These are phyloP conservation scores for Autographa pulchrina DNA, from an alignment of 2,888 invertebrate species.

Conservation along the genomic window DNA sequence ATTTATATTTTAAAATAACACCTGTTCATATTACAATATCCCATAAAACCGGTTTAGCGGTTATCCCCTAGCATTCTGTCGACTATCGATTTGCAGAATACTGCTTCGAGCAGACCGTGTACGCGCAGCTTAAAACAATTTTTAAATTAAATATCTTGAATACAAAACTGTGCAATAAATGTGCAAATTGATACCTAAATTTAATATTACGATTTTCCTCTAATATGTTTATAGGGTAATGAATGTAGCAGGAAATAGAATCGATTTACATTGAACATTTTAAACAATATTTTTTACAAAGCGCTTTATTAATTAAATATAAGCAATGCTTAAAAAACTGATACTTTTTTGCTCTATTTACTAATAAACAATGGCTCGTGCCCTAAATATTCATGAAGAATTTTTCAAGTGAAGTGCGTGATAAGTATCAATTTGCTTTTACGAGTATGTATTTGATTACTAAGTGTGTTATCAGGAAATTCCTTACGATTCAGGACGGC, in stretches of 20 bases:
- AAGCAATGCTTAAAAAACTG: neutral
- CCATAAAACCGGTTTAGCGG: too few relatives aligned
- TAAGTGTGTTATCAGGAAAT: neutral
- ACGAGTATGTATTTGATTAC: constrained; percentile 4
- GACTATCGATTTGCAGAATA: too few relatives aligned
- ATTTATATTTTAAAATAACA: too few relatives aligned
- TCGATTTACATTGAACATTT: constrained; percentile 54
- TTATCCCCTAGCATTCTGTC: too few relatives aligned
- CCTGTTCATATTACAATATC: too few relatives aligned
- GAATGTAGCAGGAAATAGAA: neutral
- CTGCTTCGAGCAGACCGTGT: too few relatives aligned
- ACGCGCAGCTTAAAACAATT: constrained; percentile 35
- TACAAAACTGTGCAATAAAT: neutral
- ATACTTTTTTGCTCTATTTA: neutral
- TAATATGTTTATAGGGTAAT: too few relatives aligned
- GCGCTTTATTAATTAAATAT: neutral
- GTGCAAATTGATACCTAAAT: too few relatives aligned
- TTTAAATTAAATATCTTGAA: constrained; percentile 62
- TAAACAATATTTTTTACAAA: neutral
- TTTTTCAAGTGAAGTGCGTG: neutral
- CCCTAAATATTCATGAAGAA: neutral
- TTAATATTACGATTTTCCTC: too few relatives aligned
- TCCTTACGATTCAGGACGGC: neutral
- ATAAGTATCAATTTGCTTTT: neutral
- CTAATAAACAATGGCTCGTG: neutral